Evolutionary conservation across 2,888 invertebrate genomes (phyloP), one percentile per base, ranked within the genome.

Genomic region (Caenorhabditis sp.): DNA sequence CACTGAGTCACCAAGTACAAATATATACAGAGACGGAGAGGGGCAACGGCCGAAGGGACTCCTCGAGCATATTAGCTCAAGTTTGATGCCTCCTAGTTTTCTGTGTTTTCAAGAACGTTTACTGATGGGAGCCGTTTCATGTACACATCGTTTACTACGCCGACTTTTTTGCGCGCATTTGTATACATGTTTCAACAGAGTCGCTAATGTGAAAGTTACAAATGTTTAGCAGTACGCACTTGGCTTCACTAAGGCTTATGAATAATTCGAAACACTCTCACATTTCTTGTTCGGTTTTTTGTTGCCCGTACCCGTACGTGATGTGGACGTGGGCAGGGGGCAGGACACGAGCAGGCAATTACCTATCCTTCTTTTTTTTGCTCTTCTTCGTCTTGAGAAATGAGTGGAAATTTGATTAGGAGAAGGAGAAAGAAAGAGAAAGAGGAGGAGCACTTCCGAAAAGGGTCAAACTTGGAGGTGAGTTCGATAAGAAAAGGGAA

Each of bases 271-370:
- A 20, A 52, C 26, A 45, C 59, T 68, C 68, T 68, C 68, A 68
- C 68, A 68, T 68, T 68, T 68, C 68, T 68, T 68, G 68, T 68
- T 68, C 59, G 43, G 17, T 68, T 68, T 68, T 65, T 68, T 52
- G 27, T 24, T 50, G 50, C 17, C 41, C 26, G 8, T n/a, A n/a
- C n/a, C n/a, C n/a, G n/a, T n/a, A n/a, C n/a, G n/a, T n/a, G n/a
- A n/a, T n/a, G 13, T 9, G 9, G 39, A 15, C 4, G 39, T 4
- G n/a, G 39, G n/a, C 13, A n/a, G 7, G n/a, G 39, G 9, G 9
- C 13, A 13, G n/a, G 39, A 4, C 7, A 39, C 4, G 9, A 39
- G 35, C 46, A 58, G 52, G 26, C 68, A 68, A 68, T 68, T 68
- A 68, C 58, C 50, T 62, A 59, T 46, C 59, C 56, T 66, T 66